phyloP scores from a whole-genome alignment of 1,140 invertebrate genomes.

The Eriocheir sinensis region DNA sequence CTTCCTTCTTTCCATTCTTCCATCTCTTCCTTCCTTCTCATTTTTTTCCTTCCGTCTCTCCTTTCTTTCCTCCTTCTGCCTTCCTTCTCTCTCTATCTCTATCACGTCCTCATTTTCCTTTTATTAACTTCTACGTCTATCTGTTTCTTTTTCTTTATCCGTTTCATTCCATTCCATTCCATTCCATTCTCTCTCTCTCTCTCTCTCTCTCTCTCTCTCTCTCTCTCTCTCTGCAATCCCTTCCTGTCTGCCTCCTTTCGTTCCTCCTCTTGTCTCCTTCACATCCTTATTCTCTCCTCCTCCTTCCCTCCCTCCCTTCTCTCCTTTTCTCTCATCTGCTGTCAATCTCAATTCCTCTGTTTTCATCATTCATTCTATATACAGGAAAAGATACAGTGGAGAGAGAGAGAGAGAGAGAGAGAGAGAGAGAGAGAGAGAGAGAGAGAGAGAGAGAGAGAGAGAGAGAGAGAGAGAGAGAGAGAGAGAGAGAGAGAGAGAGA shows the following conservation, averaged over 20 bases:
- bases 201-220: too few relatives aligned
- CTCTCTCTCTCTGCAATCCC: too few relatives aligned
- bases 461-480: constrained; percentile 14
- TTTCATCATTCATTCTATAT: neutral
- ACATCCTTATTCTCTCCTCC: neutral
- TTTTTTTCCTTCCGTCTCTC: neutral
- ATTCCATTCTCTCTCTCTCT: too few relatives aligned
- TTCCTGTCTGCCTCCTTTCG: too few relatives aligned
- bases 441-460: constrained; percentile 22
- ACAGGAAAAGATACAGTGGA: neutral
- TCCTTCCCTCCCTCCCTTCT: constrained; percentile 20
- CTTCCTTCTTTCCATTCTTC: neutral
- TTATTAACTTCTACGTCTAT: too few relatives aligned
- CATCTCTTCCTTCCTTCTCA: neutral
- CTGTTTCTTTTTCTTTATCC: too few relatives aligned
- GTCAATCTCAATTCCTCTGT: neutral
- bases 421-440: constrained; percentile 22
- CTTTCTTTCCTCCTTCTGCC: constrained; percentile 10
- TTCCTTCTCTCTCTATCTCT: neutral
- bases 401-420: neutral
- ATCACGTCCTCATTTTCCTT: neutral
- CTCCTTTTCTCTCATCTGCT: constrained; percentile 8
- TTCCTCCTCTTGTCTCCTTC: too few relatives aligned
- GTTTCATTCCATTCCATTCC: too few relatives aligned
- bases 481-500: neutral